phyloP scores from a whole-genome alignment of 2,113 vertebrate species.

The Leucoraja erinaceus region DNA sequence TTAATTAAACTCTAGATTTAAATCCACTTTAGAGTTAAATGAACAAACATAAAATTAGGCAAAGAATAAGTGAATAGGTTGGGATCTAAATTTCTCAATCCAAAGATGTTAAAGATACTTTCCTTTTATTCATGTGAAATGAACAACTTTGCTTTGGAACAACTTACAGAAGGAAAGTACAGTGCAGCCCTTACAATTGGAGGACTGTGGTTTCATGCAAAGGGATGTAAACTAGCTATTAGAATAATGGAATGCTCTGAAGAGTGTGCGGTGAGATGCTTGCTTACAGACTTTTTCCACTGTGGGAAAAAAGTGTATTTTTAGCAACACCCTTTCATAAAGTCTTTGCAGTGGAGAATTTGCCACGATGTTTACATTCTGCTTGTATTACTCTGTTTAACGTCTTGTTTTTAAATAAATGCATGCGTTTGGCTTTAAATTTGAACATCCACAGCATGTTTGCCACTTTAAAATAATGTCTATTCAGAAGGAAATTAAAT shows the following conservation, averaged over 20 bases:
- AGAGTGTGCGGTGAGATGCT: background rate
- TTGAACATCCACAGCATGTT: background rate
- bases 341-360: background rate
- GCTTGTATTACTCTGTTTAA: background rate
- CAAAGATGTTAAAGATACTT: background rate
- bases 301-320: background rate
- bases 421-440: background rate
- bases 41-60: background rate
- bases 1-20: background rate
- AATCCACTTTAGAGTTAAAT: background rate
- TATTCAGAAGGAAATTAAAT: background rate
- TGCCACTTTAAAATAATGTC: background rate
- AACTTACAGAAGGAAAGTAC: background rate
- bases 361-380: slow-evolving; percentile 9
- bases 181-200: background rate
- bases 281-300: slow-evolving; percentile 5
- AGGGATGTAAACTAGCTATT: background rate
- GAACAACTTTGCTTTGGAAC: background rate
- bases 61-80: background rate
- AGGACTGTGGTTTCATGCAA: background rate
- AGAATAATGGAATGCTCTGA: background rate
- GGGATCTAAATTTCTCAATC: background rate
- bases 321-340: background rate
- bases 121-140: background rate
- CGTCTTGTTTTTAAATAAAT: background rate